These are phyloP conservation scores for Haplotaxodon microlepis DNA, from an alignment of 2,113 vertebrate species.

Conservation along the genomic window DNA sequence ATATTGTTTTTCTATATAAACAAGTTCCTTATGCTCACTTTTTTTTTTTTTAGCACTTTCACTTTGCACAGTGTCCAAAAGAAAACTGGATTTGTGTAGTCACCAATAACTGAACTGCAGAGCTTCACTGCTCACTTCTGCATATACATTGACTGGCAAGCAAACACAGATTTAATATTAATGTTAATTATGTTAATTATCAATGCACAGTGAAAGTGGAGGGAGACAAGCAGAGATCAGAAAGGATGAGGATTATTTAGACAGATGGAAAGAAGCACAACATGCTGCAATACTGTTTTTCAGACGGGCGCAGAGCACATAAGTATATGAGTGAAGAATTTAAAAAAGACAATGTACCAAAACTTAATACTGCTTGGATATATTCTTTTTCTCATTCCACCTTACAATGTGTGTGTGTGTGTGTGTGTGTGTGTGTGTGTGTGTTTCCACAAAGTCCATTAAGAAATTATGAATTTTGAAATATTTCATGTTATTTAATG, in stretches of 20 bases:
- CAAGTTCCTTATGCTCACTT: fast-evolving
- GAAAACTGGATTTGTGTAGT: fast-evolving
- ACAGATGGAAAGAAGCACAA: not conserved
- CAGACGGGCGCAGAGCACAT: not conserved
- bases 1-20: not conserved
- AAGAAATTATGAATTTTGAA: not conserved
- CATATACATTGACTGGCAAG: not conserved
- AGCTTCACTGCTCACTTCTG: not conserved
- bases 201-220: not conserved
- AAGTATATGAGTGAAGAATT: fast-evolving
- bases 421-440: not conserved
- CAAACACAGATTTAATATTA: not conserved
- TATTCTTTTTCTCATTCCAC: not conserved
- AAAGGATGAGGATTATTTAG: fast-evolving
- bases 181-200: not conserved
- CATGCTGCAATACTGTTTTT: not conserved
- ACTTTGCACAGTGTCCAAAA: not conserved
- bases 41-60: not conserved
- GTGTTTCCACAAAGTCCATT: not conserved
- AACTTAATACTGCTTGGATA: not conserved
- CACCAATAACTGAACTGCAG: not conserved
- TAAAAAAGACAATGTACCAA: not conserved
- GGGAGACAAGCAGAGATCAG: fast-evolving
- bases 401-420: not conserved
- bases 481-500: not conserved